These are phyloP conservation scores for Heteromyza rotundicornis DNA, from an alignment of 2,888 invertebrate genomes.

Conservation along the genomic window DNA sequence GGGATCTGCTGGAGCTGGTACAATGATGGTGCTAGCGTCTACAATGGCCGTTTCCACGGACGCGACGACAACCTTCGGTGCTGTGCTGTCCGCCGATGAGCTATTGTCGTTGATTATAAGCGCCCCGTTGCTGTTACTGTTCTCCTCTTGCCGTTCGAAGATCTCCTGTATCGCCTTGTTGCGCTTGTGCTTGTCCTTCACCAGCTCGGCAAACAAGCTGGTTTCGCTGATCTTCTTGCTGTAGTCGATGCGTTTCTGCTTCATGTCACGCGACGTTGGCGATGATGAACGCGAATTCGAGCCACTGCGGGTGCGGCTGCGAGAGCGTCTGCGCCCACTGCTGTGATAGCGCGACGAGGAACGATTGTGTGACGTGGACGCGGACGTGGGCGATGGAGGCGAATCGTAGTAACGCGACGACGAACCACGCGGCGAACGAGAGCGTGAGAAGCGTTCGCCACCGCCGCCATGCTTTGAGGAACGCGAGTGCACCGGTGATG, in stretches of 20 bases:
- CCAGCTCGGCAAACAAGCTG: conserved; percentile 87
- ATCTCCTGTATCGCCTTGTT: conserved; percentile 76
- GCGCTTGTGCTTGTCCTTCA: conserved; percentile 83
- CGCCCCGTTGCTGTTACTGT: conserved; percentile 60
- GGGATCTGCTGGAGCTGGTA: conserved; percentile 31
- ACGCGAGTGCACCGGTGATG: conserved; percentile 62
- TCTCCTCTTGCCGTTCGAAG: conserved; percentile 71
- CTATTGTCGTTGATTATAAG: conserved; percentile 58
- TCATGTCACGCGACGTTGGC: conserved; percentile 52
- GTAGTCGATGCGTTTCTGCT: conserved; percentile 67
- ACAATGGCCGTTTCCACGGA: neutral
- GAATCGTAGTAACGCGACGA: conserved; percentile 54
- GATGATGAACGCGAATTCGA: conserved; percentile 62
- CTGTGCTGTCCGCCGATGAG: conserved; percentile 52
- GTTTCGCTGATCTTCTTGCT: conserved; percentile 87
- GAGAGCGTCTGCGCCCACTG: conserved; percentile 46
- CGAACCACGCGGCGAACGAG: conserved; percentile 56
- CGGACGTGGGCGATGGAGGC: conserved; percentile 57
- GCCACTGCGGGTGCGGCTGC: conserved; percentile 39
- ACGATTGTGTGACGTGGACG: conserved; percentile 39
- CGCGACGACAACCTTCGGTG: conserved; percentile 11
- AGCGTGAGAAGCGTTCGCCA: conserved; percentile 52
- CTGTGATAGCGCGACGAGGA: conserved; percentile 41
- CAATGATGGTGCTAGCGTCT: conserved; percentile 17
- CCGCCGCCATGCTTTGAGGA: conserved; percentile 59